A percentile compares a stretch with the other conserved stretches of the same genome.
Conservation (phyloP, 2,888 invertebrate genomes). For the Merodon equestris region DNA sequence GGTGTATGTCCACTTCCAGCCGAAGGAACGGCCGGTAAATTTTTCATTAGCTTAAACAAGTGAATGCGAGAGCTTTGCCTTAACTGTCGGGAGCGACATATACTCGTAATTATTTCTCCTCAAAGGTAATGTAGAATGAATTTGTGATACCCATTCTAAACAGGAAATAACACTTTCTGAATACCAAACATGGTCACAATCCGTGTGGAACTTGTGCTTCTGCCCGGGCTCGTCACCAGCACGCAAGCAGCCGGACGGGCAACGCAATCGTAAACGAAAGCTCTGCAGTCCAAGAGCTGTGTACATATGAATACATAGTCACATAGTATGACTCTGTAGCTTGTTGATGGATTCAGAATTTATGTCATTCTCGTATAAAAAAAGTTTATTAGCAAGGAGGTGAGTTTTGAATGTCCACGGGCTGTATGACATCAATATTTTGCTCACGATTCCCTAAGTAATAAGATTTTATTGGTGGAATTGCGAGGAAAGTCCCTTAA, state of each 20-base stretch:
- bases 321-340: no score
- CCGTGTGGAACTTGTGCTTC: slow-evolving; percentile 57
- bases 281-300: slow-evolving; percentile 14
- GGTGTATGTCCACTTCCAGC: slow-evolving; percentile 50
- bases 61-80: no score
- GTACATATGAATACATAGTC: no score
- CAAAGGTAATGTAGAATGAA: slow-evolving; percentile 60
- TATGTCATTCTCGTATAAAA: slow-evolving; percentile 62
- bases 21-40: slow-evolving; percentile 68
- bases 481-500: slow-evolving; percentile 32
- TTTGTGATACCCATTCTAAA: slow-evolving; percentile 66
- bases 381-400: slow-evolving; percentile 52
- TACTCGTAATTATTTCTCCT: no score
- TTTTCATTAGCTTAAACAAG: neutral
- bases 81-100: no score
- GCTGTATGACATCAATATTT: slow-evolving; percentile 38
- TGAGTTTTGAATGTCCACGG: slow-evolving; percentile 42
- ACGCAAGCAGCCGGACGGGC: slow-evolving; percentile 48
- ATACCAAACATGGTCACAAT: slow-evolving; percentile 64
- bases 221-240: no score
- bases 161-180: slow-evolving; percentile 66
- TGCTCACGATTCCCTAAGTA: slow-evolving; percentile 55
- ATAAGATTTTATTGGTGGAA: slow-evolving; percentile 55
- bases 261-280: slow-evolving; percentile 37
- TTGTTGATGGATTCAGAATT: slow-evolving; percentile 42